Percentiles rank a stretch among this genome's conserved stretches.
Evolutionary conservation across 2,888 invertebrate genomes (phyloP).

Genomic region (Odontocerum albicorne): DNA sequence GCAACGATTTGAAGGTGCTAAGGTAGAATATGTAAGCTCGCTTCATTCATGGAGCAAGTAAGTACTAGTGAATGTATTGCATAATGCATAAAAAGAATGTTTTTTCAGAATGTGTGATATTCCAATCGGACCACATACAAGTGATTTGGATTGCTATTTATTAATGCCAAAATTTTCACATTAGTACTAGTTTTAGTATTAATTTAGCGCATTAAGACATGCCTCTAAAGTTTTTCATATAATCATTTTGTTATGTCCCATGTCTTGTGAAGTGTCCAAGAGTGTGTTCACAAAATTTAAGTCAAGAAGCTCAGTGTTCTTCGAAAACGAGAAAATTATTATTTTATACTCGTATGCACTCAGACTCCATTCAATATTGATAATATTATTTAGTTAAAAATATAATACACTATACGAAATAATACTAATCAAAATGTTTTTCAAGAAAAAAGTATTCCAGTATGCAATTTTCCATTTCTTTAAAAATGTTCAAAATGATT

Average conservation of each 20-base stretch:
- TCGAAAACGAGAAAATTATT: too few relatives aligned
- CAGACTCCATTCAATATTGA: too few relatives aligned
- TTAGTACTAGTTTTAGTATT: conserved; percentile 31
- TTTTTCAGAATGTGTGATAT: conserved; percentile 29
- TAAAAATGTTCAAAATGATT: too few relatives aligned
- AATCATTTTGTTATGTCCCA: conserved; percentile 19
- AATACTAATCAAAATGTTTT: too few relatives aligned
- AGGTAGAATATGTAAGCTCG: conserved; percentile 28
- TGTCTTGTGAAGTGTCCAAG: conserved; percentile 14
- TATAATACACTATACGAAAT: too few relatives aligned
- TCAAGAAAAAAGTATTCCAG: too few relatives aligned
- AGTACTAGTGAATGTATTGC: conserved; percentile 29
- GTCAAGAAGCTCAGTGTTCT: not conserved
- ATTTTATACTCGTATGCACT: too few relatives aligned
- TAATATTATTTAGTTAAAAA: too few relatives aligned
- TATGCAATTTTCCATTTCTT: too few relatives aligned
- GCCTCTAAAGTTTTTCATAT: not conserved
- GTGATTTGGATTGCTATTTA: conserved; percentile 26
- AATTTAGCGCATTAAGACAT: conserved; percentile 20
- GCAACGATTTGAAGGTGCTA: conserved; percentile 5
- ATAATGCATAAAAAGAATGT: conserved; percentile 23
- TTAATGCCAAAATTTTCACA: conserved; percentile 21
- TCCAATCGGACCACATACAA: conserved; percentile 29
- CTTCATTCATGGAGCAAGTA: conserved; percentile 35
- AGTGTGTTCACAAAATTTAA: conserved; percentile 19